Evolutionary conservation across 2,797 vertebrate species (phyloP).

Genomic region (Chloroceryle inda): DNA sequence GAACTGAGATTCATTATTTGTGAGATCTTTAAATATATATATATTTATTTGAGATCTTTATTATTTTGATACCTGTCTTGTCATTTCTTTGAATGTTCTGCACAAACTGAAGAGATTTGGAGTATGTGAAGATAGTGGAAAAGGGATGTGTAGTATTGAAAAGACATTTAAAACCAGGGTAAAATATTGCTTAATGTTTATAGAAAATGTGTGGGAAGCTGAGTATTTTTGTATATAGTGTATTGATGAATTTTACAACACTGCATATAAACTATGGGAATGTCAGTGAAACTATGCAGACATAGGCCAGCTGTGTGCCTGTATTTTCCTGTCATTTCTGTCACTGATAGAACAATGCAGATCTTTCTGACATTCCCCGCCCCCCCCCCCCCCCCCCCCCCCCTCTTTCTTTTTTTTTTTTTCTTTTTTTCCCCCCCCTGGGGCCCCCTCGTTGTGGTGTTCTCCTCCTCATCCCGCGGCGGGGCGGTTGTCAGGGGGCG

Average conservation of each 20-base stretch:
- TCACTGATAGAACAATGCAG: neutral
- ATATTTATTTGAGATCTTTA: neutral
- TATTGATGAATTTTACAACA: conserved; percentile 37
- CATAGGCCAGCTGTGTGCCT: conserved; percentile 29
- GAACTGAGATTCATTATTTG: neutral
- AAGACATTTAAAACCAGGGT: neutral
- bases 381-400: too few species aligned
- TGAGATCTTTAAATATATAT: neutral
- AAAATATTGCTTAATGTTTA: conserved; percentile 22
- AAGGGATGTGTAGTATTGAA: neutral
- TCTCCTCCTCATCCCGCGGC: too few species aligned
- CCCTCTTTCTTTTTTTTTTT: too few species aligned
- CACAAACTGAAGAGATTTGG: neutral
- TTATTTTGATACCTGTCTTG: neutral
- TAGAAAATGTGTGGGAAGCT: conserved; percentile 21
- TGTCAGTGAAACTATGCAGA: conserved; percentile 26
- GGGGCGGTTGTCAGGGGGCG: too few species aligned
- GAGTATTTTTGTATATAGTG: conserved; percentile 44
- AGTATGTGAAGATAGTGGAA: neutral
- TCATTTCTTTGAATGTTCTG: neutral
- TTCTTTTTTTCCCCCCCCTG: too few species aligned
- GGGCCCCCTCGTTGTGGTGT: too few species aligned
- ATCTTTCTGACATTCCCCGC: neutral
- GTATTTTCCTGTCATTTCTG: neutral
- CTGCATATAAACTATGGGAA: neutral